These are phyloP conservation scores for Nibea coibor DNA, from an alignment of 2,113 vertebrate species.

Conservation along the genomic window DNA sequence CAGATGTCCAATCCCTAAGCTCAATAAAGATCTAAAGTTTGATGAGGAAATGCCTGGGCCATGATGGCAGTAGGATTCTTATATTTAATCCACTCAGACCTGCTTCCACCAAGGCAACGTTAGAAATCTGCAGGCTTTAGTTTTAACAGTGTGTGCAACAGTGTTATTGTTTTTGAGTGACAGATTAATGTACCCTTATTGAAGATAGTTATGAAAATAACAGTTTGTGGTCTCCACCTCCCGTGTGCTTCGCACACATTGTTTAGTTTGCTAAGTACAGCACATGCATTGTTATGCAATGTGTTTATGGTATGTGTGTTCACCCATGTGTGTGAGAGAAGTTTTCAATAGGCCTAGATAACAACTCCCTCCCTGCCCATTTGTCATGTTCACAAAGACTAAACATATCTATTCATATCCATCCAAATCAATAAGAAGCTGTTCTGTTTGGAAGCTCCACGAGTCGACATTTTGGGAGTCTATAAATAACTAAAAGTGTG, in stretches of 20 bases:
- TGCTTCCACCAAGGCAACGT: constrained; percentile 24
- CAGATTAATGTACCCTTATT: neutral
- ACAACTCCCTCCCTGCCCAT: neutral
- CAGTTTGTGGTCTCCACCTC: neutral
- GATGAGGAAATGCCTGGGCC: constrained; percentile 64
- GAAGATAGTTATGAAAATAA: neutral
- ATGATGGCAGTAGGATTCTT: constrained; percentile 48
- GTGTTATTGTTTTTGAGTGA: neutral
- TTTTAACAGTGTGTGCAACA: neutral
- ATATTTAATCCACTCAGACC: constrained; percentile 48
- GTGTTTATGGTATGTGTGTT: constrained; percentile 18
- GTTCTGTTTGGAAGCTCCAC: neutral
- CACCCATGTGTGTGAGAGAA: constrained; percentile 19
- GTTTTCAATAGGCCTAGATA: neutral
- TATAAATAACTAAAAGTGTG: too few species aligned
- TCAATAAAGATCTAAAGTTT: constrained; percentile 67
- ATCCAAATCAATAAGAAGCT: neutral
- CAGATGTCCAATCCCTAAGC: constrained; percentile 73
- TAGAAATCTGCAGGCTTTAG: constrained; percentile 30
- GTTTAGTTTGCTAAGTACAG: neutral
- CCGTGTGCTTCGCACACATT: constrained; percentile 9
- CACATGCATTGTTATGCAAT: constrained; percentile 19
- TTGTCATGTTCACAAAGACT: neutral
- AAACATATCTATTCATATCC: neutral
- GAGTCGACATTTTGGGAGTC: too few species aligned